Percentiles rank a stretch among this genome's conserved stretches.
Evolutionary conservation across 2,797 vertebrate species (phyloP).

Genomic region (Cossypha heuglini): DNA sequence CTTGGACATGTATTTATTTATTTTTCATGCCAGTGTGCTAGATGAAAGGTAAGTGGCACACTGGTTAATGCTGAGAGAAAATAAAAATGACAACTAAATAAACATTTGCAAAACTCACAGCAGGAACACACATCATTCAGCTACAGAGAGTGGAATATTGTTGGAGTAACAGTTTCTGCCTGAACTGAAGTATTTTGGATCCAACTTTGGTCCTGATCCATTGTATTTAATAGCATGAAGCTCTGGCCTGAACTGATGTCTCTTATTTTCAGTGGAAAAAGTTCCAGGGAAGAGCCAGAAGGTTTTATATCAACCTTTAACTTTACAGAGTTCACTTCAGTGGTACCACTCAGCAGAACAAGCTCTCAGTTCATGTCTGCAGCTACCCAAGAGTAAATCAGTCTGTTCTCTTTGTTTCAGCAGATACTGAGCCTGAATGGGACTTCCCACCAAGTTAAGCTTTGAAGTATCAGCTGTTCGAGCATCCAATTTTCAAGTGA

Average conservation of each 20-base stretch:
- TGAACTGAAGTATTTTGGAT: background rate
- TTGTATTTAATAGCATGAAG: background rate
- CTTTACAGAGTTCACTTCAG: background rate
- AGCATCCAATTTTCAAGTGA: background rate
- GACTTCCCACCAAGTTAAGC: background rate
- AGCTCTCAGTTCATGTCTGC: background rate
- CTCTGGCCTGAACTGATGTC: background rate
- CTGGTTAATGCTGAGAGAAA: background rate
- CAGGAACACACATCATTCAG: background rate
- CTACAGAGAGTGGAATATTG: background rate
- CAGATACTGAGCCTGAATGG: accelerated
- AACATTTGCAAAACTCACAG: background rate
- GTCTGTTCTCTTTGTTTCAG: background rate
- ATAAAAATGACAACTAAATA: background rate
- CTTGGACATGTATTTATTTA: background rate
- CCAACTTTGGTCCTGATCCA: background rate
- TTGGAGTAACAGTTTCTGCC: background rate
- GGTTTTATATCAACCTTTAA: background rate
- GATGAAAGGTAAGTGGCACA: background rate
- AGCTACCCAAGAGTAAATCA: background rate
- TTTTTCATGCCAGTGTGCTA: background rate
- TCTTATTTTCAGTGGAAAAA: background rate
- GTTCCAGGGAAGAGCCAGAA: background rate
- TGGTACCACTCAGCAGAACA: background rate
- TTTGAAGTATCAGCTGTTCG: background rate